Conservation (phyloP, 2,888 invertebrate species). For the Melieria omissa region DNA sequence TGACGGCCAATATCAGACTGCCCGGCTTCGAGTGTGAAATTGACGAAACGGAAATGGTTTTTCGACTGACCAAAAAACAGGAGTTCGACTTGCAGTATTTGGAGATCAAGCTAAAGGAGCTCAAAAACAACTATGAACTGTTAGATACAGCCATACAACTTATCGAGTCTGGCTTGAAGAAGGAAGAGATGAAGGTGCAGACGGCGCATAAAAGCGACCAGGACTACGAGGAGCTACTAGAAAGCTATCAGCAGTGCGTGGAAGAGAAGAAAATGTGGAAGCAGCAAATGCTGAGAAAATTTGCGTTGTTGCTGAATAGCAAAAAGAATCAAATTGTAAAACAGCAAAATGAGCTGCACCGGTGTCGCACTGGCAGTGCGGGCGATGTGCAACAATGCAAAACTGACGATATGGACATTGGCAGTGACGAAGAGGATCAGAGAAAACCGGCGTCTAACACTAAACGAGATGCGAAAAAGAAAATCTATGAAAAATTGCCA, state of each 20-base stretch:
- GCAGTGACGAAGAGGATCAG: neutral
- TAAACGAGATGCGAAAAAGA: neutral
- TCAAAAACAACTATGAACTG: constrained; percentile 18
- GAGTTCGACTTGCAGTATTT: constrained; percentile 12
- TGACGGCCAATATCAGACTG: constrained; percentile 8
- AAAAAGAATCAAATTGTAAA: constrained; percentile 16
- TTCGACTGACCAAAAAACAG: constrained; percentile 7
- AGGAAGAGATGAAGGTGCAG: neutral
- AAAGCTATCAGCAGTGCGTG: neutral
- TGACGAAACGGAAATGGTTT: constrained; percentile 3
- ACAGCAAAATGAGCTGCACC: constrained; percentile 2
- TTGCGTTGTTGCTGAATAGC: constrained; percentile 14
- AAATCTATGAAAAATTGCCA: neutral
- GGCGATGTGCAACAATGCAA: neutral
- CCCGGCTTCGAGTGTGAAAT: constrained; percentile 18
- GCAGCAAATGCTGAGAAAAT: constrained; percentile 11
- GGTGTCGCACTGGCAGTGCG: neutral
- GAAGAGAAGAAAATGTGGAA: constrained; percentile 21
- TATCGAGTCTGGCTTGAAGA: neutral
- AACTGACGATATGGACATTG: neutral
- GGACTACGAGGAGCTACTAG: too few relatives aligned
- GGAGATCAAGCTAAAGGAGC: constrained; percentile 7
- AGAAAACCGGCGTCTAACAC: neutral
- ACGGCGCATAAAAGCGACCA: neutral
- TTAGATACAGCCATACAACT: constrained; percentile 12